A percentile compares a stretch with the other conserved stretches of the same genome.
Conservation (phyloP, 2,113 vertebrate genomes). For the Callospermophilus lateralis region DNA sequence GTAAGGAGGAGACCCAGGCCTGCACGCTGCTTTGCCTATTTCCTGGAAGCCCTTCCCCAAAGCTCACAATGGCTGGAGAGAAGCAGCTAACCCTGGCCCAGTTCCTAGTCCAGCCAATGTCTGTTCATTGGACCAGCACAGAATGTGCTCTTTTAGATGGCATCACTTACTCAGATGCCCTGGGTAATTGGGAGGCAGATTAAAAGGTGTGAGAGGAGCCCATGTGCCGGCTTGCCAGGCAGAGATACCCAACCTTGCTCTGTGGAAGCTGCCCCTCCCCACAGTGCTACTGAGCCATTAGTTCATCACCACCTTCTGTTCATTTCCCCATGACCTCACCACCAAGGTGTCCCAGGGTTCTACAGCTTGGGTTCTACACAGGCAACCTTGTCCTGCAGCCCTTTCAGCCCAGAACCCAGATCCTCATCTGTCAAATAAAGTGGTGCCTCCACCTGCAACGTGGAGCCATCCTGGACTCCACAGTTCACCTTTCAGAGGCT, state of each 20-base stretch:
- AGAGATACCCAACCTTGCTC: neutral
- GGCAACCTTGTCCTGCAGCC: neutral
- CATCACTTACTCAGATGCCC: neutral
- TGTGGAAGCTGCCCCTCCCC: neutral
- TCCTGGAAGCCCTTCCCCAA: neutral
- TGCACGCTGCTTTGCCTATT: neutral
- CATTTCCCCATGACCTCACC: neutral
- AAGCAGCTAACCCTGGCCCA: neutral
- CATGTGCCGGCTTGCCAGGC: neutral
- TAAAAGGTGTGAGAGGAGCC: neutral
- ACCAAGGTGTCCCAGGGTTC: neutral
- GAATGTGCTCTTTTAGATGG: neutral
- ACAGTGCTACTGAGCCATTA: neutral
- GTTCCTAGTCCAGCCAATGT: fast-evolving
- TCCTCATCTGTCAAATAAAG: neutral
- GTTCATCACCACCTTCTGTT: neutral
- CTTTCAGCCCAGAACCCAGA: neutral
- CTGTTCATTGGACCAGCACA: neutral
- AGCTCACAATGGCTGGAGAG: neutral
- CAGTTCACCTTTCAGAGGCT: neutral
- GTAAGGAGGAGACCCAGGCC: neutral
- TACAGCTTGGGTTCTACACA: neutral
- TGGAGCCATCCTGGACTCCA: neutral
- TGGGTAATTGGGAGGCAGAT: neutral
- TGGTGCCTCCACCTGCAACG: neutral